Base-by-base conservation (phyloP, 2,113 vertebrate species). In the Antechinus flavipes region DNA sequence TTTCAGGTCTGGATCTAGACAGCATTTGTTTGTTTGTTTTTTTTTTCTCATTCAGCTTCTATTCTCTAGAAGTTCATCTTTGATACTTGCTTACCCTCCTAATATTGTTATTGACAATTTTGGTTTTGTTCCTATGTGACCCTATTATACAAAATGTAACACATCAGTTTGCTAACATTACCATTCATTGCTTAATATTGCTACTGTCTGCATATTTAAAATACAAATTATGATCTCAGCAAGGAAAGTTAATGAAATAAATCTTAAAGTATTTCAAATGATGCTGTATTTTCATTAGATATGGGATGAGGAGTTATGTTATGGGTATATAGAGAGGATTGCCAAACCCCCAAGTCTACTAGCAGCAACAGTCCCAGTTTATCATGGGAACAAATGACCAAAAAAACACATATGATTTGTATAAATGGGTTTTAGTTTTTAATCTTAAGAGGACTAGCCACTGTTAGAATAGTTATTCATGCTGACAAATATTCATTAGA, bases 1-100 rank as follows among this genome's bases (percentile, higher is more conserved):
- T 26, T 93, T 93, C 8, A 95, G 61, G 47, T 93, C 11, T 92
- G 52, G 54, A 55, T 94, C 55, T 95, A 68, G 49, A 6, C 27
- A 94, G 47, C 35, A 27, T 68, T 95, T 52, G 55, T 92, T 95
- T 52, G 55, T 91, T 42, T 42, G 52, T n/a, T 94, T 19, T 56
- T 95, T 90, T 91, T 76, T 30, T n/a, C 56, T 92, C 50, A 52
- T n/a, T 93, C 68, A 91, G 0, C 8, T 91, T 27, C 89, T 93
- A 53, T 93, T 47, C 4, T 91, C 25, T 91, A 95, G 61, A 93
- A 94, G 95, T 95, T 93, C 92, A 93, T 89, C 76, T 96, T 97
- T 96, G 25, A 27, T 92, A 91, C 23, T 95, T 95, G 54, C 55
- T 95, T 97, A 96, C 10, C 91, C 61, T 95, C 95, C 93, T 23